Evolutionary conservation across 2,888 invertebrate species (phyloP).

Genomic region (Griposia aprilina): DNA sequence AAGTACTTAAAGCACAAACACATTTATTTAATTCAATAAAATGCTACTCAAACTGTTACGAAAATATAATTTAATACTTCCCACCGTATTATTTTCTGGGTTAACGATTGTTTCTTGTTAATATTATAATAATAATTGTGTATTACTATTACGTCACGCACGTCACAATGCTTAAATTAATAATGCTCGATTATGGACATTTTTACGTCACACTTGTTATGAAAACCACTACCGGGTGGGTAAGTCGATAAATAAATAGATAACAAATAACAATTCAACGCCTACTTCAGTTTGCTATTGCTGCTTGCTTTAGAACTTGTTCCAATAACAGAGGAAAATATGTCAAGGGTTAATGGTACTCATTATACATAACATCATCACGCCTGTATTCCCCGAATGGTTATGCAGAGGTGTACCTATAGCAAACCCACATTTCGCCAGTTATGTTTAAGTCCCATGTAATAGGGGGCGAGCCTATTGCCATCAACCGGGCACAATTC

Average conservation of each 20-base stretch:
- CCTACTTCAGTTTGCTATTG: background rate
- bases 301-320: background rate
- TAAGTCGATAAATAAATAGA: background rate
- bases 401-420: too few relatives aligned
- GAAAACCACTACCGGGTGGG: slow-evolving; percentile 26
- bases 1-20: background rate
- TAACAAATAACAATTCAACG: slow-evolving; percentile 9
- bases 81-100: slow-evolving; percentile 41
- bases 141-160: slow-evolving; percentile 38
- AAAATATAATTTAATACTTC: slow-evolving; percentile 38
- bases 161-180: slow-evolving; percentile 11
- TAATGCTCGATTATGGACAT: slow-evolving; percentile 27
- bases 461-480: too few relatives aligned
- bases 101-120: slow-evolving; percentile 53
- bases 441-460: too few relatives aligned
- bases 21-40: slow-evolving; percentile 6
- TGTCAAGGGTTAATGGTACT: background rate
- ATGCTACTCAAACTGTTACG: slow-evolving; percentile 19
- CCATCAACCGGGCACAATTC: too few relatives aligned
- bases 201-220: slow-evolving; percentile 29
- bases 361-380: too few relatives aligned
- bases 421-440: too few relatives aligned
- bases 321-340: background rate
- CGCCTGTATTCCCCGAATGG: too few relatives aligned
- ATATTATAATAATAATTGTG: slow-evolving; percentile 44